A percentile compares a stretch with the other conserved stretches of the same genome.
Conservation (phyloP, 2,113 vertebrate genomes). For the Notothenia rossii region DNA sequence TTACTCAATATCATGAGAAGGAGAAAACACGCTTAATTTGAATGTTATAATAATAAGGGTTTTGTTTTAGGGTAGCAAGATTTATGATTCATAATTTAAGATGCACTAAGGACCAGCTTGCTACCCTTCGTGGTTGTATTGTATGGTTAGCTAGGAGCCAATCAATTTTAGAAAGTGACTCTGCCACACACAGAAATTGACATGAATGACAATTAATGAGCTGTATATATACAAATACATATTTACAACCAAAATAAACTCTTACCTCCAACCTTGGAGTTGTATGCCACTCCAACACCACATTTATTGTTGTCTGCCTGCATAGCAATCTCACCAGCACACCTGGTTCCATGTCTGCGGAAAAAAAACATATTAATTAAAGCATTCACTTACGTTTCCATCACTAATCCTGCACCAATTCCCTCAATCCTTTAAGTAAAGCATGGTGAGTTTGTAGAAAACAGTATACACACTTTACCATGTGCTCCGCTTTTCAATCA, state of each 20-base stretch:
- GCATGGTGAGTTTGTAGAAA: neutral
- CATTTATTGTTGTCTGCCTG: conserved; percentile 98
- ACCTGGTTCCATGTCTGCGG: conserved; percentile 94
- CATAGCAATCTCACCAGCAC: conserved; percentile 99
- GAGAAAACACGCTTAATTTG: neutral
- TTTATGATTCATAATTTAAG: neutral
- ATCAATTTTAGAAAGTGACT: conserved; percentile 27
- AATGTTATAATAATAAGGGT: neutral
- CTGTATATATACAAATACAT: neutral
- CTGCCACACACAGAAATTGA: neutral
- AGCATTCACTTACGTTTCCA: neutral
- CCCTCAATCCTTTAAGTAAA: neutral
- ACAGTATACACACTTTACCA: neutral
- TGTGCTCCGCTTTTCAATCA: neutral
- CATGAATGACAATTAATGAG: too few species aligned
- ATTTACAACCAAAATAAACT: neutral
- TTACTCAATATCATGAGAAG: neutral
- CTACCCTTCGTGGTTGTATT: conserved; percentile 8
- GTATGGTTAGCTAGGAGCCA: conserved; percentile 30
- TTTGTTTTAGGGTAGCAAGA: neutral
- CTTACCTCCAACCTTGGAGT: conserved; percentile 97
- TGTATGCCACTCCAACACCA: conserved; percentile 96
- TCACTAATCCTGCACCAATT: neutral
- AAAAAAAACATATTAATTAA: conserved; percentile 14
- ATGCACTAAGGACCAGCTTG: conserved; percentile 15